Percentiles rank a stretch among this genome's conserved stretches.
Conservation (phyloP, 2,888 invertebrate genomes). For the Yponomeuta evonymella region DNA sequence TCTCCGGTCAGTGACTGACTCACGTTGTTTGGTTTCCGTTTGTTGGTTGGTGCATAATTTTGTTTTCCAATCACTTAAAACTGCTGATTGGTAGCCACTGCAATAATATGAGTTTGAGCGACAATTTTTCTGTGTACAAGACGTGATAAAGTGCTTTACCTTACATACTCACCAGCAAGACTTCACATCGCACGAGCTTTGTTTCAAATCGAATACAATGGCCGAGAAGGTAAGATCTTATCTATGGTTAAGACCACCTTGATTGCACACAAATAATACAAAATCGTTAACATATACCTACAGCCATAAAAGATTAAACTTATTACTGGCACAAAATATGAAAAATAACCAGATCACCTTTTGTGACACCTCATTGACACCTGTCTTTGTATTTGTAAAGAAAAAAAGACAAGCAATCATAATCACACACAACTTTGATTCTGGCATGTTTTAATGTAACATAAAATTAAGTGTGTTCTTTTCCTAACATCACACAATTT, state of each 20-base stretch:
- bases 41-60: not conserved
- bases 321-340: not conserved
- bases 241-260: not conserved
- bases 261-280: not conserved
- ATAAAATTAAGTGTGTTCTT: not conserved
- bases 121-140: not conserved
- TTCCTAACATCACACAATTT: not conserved
- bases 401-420: not conserved
- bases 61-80: not conserved
- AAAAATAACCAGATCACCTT: not conserved
- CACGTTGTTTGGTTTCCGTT: not conserved
- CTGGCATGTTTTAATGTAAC: not conserved
- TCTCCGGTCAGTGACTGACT: not conserved
- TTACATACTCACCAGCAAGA: not conserved
- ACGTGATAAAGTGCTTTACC: not conserved
- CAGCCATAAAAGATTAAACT: not conserved
- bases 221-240: not conserved
- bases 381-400: not conserved
- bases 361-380: not conserved
- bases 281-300: not conserved
- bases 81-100: not conserved
- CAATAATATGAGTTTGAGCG: not conserved
- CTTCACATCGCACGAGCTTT: too few relatives aligned
- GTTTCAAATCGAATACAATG: not conserved
- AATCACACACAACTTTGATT: not conserved